Conservation (phyloP, 53 echinoderm and acorn worm genomes). For the Paelopatides confundens region DNA sequence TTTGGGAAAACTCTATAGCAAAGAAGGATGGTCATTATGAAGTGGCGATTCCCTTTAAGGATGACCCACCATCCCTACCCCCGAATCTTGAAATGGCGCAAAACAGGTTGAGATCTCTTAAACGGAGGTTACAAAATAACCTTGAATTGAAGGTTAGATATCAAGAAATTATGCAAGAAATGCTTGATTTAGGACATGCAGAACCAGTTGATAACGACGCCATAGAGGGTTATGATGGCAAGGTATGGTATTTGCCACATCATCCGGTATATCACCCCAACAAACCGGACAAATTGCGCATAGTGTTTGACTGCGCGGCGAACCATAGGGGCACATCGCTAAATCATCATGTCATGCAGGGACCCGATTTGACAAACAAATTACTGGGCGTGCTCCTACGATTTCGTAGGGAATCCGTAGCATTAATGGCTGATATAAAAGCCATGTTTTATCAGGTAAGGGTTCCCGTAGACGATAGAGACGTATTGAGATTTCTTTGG, state of each 20-base stretch:
- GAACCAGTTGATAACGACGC: conserved; percentile 7
- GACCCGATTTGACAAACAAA: conserved; percentile 57
- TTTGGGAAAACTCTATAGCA: background rate
- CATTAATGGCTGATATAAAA: conserved; percentile 67
- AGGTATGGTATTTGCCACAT: conserved; percentile 50
- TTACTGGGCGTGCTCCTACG: conserved; percentile 33
- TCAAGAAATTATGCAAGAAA: background rate
- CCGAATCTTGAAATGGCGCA: background rate
- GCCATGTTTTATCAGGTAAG: conserved; percentile 78
- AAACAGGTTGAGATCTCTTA: background rate
- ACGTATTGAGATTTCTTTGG: conserved; percentile 67
- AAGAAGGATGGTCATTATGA: conserved; percentile 45
- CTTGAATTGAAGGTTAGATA: background rate
- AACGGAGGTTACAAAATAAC: background rate
- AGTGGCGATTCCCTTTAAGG: conserved; percentile 7
- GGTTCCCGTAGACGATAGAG: conserved; percentile 45
- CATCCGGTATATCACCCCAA: conserved; percentile 35
- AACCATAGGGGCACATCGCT: background rate
- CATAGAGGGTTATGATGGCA: background rate
- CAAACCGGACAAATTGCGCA: conserved; percentile 45
- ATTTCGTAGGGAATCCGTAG: conserved; percentile 53
- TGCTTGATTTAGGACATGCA: conserved; percentile 23
- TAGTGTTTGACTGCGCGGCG: conserved; percentile 44
- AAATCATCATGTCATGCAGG: conserved; percentile 47
- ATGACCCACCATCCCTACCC: background rate